Percentiles rank a stretch among this genome's conserved stretches.
Conservation (phyloP, 2,888 invertebrate species). For the Plagiodera versicolora region DNA sequence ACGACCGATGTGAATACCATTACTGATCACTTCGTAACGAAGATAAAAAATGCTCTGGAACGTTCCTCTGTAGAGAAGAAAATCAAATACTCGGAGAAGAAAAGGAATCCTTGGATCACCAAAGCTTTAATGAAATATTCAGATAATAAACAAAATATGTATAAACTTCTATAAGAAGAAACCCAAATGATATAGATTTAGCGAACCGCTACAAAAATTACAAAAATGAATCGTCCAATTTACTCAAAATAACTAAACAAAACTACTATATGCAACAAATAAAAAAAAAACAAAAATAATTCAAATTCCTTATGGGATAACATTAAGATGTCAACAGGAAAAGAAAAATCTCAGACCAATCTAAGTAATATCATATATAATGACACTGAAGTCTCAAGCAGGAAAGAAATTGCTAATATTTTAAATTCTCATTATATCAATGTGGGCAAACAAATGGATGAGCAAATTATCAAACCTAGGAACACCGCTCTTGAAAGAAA, state of each 20-base stretch:
- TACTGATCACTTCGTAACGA: no score
- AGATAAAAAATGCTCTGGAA: no score
- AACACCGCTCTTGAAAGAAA: background rate
- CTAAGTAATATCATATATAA: background rate
- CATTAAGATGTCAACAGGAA: background rate
- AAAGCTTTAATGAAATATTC: background rate
- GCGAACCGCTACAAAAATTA: background rate
- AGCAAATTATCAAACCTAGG: background rate
- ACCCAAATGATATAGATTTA: background rate
- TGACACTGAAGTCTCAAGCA: background rate
- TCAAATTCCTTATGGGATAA: background rate
- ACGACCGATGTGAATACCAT: no score
- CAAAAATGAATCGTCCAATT: background rate
- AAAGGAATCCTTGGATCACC: slow-evolving; percentile 3
- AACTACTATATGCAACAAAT: background rate
- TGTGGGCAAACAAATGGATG: background rate
- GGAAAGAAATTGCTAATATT: background rate
- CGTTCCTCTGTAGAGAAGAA: no score
- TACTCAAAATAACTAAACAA: background rate
- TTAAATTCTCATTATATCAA: background rate
- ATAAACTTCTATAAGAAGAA: background rate
- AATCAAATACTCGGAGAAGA: no score
- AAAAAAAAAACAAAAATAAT: background rate
- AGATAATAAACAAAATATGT: background rate
- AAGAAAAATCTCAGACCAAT: background rate